Evolutionary conservation across 1,140 invertebrate genomes (phyloP).

Genomic region (Panulirus ornatus): DNA sequence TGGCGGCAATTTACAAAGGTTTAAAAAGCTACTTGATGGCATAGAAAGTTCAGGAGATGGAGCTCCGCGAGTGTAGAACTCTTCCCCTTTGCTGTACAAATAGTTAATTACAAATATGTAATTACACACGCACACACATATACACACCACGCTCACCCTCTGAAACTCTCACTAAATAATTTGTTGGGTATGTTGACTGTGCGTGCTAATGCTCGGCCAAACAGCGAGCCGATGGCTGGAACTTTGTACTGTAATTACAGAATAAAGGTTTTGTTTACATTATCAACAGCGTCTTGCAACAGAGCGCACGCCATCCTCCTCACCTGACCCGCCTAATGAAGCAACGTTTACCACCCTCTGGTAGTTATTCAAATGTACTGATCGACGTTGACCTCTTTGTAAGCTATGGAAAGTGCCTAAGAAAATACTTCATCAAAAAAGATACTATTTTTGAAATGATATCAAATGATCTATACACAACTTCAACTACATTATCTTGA

Average conservation of each 20-base stretch:
- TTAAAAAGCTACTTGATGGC: too few species aligned
- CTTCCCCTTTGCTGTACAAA: too few species aligned
- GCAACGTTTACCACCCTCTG: too few species aligned
- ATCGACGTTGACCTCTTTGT: background rate
- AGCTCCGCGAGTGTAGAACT: too few species aligned
- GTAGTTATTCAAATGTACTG: background rate
- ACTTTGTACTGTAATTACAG: constrained; percentile 60
- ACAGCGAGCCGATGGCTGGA: constrained; percentile 37
- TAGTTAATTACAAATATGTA: too few species aligned
- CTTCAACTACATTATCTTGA: background rate
- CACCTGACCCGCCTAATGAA: background rate
- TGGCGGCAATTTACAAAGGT: too few species aligned
- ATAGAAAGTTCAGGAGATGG: too few species aligned
- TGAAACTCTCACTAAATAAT: constrained; percentile 5
- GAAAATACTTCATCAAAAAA: background rate
- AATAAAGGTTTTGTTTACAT: constrained; percentile 56
- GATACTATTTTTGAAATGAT: too few species aligned
- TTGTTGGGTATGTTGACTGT: constrained; percentile 22
- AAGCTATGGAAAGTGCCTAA: background rate
- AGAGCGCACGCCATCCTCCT: constrained; percentile 8
- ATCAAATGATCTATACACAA: background rate
- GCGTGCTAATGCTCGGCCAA: constrained; percentile 52
- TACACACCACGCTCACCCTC: background rate
- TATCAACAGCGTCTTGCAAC: constrained; percentile 46
- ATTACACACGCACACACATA: background rate